Base-by-base conservation (phyloP, 2,113 vertebrate genomes). In the Poicephalus gulielmi region DNA sequence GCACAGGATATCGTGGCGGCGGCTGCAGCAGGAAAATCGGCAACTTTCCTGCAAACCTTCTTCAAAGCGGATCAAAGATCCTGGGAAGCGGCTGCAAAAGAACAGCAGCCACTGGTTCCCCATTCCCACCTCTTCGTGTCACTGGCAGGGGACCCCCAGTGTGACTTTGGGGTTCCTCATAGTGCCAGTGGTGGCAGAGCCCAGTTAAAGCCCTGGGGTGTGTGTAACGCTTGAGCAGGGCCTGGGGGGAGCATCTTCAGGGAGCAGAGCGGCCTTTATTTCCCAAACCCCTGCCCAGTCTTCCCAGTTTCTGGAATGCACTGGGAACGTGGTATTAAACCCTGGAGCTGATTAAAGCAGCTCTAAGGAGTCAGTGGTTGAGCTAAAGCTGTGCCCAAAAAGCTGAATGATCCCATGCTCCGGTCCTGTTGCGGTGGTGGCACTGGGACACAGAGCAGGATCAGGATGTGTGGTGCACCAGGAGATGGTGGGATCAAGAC, bases 11-110 rank as follows among this genome's bases (percentile, higher is more conserved):
- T 35, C 1, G 41, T 17, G 5, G 44, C 7, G 11, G 68, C 27
- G 24, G 55, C 30, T 3, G 76, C 57, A n/a, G 57, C 81, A 92
- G 95, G 94, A 95, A 90, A 90, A 96, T 85, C 83, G 1, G 28
- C 75, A 46, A 25, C 92, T 95, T 96, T 92, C 94, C 95, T 85
- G 91, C 93, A 92, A 94, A 17, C 63, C 23, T 49, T 19, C 89
- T 64, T 87, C 71, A 46, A 77, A 88, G 91, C 0, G 10, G 22
- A 5, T 28, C 57, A 5, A 35, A 81, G 83, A 37, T 57, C 35
- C 50, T 7, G 91, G 92, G 89, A 94, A 94, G 66, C 1, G 12
- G 7, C 35, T 8, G 83, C 39, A 10, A 62, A 84, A 20, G 19
- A 24, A 24, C 59, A 25, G 64, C 69, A 33, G 22, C 71, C 11